These are phyloP conservation scores for Odontomachus brunneus DNA, from an alignment of 1,140 invertebrate genomes.

Conservation along the genomic window DNA sequence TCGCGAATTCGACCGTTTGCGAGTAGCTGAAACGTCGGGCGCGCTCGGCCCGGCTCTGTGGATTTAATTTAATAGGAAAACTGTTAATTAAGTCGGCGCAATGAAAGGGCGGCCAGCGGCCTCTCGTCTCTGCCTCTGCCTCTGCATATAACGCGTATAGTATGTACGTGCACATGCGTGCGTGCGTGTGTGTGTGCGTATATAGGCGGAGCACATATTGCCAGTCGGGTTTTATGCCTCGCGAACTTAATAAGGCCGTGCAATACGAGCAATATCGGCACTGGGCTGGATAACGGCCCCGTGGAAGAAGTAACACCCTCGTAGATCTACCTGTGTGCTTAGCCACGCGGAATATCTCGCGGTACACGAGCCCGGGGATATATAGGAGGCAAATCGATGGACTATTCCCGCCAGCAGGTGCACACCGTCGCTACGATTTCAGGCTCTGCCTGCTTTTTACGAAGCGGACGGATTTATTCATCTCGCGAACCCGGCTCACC, in stretches of 20 bases:
- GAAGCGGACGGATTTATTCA: slow-evolving; percentile 18
- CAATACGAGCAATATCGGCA: slow-evolving; percentile 50
- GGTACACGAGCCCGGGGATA: neutral
- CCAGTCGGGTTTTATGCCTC: slow-evolving; percentile 50
- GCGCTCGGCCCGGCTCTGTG: neutral
- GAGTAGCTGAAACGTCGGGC: neutral
- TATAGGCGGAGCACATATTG: neutral
- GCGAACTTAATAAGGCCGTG: slow-evolving; percentile 63
- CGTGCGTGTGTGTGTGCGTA: neutral
- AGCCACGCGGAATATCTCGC: slow-evolving; percentile 7
- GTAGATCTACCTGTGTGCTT: neutral
- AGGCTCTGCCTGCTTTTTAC: neutral
- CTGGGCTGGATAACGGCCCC: slow-evolving; percentile 35
- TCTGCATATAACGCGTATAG: no score
- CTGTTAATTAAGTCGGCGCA: slow-evolving; percentile 64
- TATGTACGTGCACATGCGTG: neutral
- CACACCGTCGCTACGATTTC: slow-evolving; percentile 1
- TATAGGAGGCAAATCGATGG: neutral
- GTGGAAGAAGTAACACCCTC: neutral
- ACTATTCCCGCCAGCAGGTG: neutral
- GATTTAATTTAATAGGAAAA: slow-evolving; percentile 69
- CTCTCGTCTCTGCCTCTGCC: neutral
- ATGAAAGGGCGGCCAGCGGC: slow-evolving; percentile 9
- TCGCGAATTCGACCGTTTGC: neutral
- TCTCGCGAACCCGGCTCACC: neutral